Base-by-base conservation (phyloP, 1,140 invertebrate species). In the Nephila pilipes region DNA sequence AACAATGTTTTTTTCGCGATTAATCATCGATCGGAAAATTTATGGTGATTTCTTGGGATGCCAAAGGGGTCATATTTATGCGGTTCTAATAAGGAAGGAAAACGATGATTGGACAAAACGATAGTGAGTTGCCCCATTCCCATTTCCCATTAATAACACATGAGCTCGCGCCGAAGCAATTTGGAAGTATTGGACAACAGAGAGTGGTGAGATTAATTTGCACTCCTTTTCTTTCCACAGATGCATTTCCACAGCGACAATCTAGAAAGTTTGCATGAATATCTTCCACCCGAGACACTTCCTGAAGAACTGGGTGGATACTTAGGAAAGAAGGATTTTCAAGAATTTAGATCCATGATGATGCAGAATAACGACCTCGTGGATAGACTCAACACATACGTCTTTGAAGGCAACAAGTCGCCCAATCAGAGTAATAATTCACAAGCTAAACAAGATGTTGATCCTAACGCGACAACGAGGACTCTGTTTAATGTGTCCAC, bases 241-340 rank as follows among this genome's bases (percentile, higher is more conserved):
- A 32, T 88, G 10, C 60, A 88, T 12, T 88, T 88, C 60, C 87
- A 88, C 18, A 58, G 63, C 32, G 18, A 22, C 12, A 25, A 88
- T 22, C 25, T 88, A 38, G 12, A 32, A 22, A 88, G 87, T 69
- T 54, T 88, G 14, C 87, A 88, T 18, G n/a, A n/a, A 54, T 54
- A 46, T 32, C 16, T 69, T 1, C 87, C 87, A 4, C 87, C 58
- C 1, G 63, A 65, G n/a, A 75, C 36, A 22, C 60, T 88, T 6
- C 87, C 87, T 18, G 57, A 88, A 69, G 25, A 65, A n/a, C 60
- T 88, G 8, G 87, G 87, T 5, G 87, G 87, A 16, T 1, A n/a
- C 16, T 75, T 88, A 29, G 36, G 32, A 22, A n/a, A 46, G 1
- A 46, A 88, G 18, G 60, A 65, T n/a, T 88, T 88, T 2, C n/a